phyloP scores from a whole-genome alignment of 2,113 vertebrate genomes.

The Upupa epops region DNA sequence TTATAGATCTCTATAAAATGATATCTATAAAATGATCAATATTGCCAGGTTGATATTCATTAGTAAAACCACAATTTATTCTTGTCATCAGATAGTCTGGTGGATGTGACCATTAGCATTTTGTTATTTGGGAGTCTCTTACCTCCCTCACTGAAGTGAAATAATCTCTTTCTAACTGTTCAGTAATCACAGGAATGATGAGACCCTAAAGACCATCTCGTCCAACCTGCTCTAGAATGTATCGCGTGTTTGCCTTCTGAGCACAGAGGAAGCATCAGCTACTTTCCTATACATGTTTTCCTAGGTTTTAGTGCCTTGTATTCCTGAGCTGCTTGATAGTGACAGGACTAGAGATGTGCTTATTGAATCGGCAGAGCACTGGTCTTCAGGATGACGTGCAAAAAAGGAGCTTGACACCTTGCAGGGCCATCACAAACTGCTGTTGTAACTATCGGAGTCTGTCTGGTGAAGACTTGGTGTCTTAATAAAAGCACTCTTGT shows the following conservation, averaged over 20 bases:
- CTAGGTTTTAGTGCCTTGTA: neutral
- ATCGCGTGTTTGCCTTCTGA: neutral
- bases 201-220: no score
- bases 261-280: neutral
- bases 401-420: neutral
- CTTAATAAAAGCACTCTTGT: slow-evolving; percentile 49
- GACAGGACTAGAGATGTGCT: neutral
- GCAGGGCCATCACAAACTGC: neutral
- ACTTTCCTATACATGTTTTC: neutral
- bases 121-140: neutral
- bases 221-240: neutral
- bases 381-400: neutral
- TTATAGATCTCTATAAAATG: no score
- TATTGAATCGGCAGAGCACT: neutral
- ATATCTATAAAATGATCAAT: neutral
- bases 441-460: neutral
- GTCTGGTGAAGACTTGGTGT: neutral
- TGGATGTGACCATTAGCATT: neutral
- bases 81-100: neutral
- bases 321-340: neutral
- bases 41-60: neutral
- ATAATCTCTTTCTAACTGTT: no score
- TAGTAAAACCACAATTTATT: neutral
- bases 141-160: neutral
- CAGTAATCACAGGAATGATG: no score